Evolutionary conservation across 2,888 invertebrate species (phyloP), one percentile per base, ranked within the genome.

Genomic region (Lasioglossum oenotherae): DNA sequence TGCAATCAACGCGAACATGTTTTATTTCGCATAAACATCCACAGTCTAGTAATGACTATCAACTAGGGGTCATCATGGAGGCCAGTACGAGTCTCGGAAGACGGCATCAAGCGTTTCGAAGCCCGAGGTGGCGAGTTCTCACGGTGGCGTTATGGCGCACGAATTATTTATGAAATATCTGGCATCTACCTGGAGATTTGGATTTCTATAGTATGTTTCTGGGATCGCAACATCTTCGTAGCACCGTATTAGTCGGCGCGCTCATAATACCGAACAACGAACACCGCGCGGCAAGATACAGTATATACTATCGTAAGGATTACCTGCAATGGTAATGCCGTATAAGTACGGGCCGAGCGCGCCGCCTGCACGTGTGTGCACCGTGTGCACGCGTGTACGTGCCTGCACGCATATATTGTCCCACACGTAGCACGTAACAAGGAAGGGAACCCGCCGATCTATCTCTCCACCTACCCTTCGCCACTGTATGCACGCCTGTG

Each of bases 161-260:
- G 86, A 87, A 85, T 86, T 78, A 78, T 85, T 86, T 81, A 85
- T 81, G 85, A 81, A 86, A 78, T 86, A 85, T 84, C 85, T 64
- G 69, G 23, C 76, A 74, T 84, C 80, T 49, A 53, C 16, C 77
- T 14, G 16, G 60, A 81, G 80, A 85, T 75, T 81, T 72, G 86
- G 71, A 71, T 81, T 85, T 74, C 86, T 77, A 60, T 73, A 35
- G 74, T 35, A 38, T 74, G 60, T 75, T 74, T 49, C 75, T 53
- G 60, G 16, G 60, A 80, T 78, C 74, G 80, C 84, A 82, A 85
- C 87, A 87, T 76, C 87, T 78, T 75, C 78, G 81, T 76, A 72
- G 81, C 74, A 77, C 83, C 85, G 88, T 88, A 91, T 90, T 90
- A 91, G 91, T 86, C 85, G 72, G 78, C 76, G 38, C 23, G 67